A percentile compares a stretch with the other conserved stretches of the same genome.
Evolutionary conservation across 2,797 vertebrate genomes (phyloP).

Genomic region (Sebastes glaucus): DNA sequence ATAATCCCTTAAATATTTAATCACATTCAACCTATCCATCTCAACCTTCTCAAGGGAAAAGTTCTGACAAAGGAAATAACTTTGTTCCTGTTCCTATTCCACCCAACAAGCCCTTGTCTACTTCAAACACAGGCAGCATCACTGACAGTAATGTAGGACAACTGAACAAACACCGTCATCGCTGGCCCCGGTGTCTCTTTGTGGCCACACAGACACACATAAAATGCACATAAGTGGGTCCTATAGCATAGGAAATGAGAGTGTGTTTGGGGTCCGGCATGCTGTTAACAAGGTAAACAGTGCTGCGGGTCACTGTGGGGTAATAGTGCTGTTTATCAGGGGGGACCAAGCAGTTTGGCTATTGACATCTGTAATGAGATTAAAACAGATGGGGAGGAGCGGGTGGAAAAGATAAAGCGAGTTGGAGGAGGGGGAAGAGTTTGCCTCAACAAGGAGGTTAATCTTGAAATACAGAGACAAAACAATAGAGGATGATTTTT

Average conservation of each 20-base stretch:
- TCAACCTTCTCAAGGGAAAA: neutral
- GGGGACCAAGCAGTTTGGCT: constrained; percentile 65
- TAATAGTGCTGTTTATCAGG: constrained; percentile 75
- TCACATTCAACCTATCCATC: constrained; percentile 1
- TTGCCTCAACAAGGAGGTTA: constrained; percentile 30
- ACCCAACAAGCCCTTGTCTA: neutral
- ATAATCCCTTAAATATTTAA: neutral
- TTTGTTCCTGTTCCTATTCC: constrained; percentile 17
- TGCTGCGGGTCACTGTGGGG: constrained; percentile 63
- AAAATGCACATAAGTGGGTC: constrained; percentile 34
- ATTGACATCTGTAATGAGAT: constrained; percentile 80
- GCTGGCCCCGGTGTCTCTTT: constrained; percentile 72
- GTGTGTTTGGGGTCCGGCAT: constrained; percentile 59
- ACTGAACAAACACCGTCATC: constrained; percentile 88
- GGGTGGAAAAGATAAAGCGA: constrained; percentile 53
- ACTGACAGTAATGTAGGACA: constrained; percentile 86
- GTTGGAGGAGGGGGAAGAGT: constrained; percentile 33
- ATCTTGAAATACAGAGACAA: constrained; percentile 48
- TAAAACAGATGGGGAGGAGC: constrained; percentile 70
- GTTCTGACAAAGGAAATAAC: constrained; percentile 26
- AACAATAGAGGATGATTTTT: constrained; percentile 7
- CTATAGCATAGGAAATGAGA: constrained; percentile 75
- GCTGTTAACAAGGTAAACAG: constrained; percentile 76
- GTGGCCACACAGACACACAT: constrained; percentile 17
- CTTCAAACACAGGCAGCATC: constrained; percentile 58